phyloP scores from a whole-genome alignment of 2,797 vertebrate species.

The Periparus ater region DNA sequence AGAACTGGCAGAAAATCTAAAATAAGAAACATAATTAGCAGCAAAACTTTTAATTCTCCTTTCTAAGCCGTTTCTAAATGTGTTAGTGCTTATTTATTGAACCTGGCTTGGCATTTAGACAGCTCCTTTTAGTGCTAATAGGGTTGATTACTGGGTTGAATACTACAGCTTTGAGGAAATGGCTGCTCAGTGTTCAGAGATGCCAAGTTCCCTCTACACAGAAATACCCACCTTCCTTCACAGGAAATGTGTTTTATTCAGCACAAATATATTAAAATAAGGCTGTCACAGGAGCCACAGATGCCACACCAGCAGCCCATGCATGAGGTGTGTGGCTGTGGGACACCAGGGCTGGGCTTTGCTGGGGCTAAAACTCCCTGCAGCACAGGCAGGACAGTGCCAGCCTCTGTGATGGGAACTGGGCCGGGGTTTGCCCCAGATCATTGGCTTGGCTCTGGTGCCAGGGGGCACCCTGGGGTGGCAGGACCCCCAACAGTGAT shows the following conservation, averaged over 20 bases:
- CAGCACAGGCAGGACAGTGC: accelerated
- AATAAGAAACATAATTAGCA: constrained; percentile 42
- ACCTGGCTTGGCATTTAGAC: constrained; percentile 22
- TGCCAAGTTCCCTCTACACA: not conserved
- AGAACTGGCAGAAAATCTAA: constrained; percentile 23
- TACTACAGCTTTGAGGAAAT: not conserved
- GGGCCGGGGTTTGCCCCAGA: not conserved
- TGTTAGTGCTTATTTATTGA: constrained; percentile 18
- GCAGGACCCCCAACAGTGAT: accelerated
- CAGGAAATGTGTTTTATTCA: not conserved
- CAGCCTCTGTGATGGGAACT: accelerated
- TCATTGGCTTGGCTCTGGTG: not conserved
- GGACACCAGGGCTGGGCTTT: not conserved
- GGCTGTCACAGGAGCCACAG: not conserved
- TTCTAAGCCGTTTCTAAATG: constrained; percentile 7
- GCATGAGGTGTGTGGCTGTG: accelerated
- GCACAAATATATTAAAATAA: not conserved
- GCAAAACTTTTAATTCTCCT: constrained; percentile 39
- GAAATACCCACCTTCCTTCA: not conserved
- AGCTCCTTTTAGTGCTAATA: constrained; percentile 25
- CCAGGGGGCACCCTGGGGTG: accelerated
- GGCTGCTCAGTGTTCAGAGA: not conserved
- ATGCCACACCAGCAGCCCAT: not conserved
- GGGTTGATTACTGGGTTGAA: constrained; percentile 9
- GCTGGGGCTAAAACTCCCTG: not conserved